phyloP scores from a whole-genome alignment of 1,140 invertebrate species.

The Nephotettix cincticeps region DNA sequence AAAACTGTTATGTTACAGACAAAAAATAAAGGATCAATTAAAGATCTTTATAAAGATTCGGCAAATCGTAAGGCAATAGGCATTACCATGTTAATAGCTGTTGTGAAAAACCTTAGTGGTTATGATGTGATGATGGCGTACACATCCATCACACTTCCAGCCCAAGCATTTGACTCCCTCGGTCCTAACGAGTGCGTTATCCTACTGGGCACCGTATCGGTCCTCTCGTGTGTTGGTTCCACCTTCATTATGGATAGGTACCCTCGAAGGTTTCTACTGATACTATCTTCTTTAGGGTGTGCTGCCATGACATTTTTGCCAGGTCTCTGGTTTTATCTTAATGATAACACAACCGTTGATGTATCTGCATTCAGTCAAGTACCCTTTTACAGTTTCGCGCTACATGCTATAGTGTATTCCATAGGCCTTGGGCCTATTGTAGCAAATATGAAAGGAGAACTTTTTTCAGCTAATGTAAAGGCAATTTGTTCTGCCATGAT shows the following conservation, averaged over 20 bases:
- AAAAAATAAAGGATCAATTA: slow-evolving; percentile 33
- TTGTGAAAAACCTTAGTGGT: slow-evolving; percentile 37
- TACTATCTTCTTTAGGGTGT: slow-evolving; percentile 47
- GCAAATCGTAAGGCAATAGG: slow-evolving; percentile 33
- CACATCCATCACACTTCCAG: slow-evolving; percentile 37
- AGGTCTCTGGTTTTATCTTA: slow-evolving; percentile 33
- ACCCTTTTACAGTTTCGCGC: slow-evolving; percentile 29
- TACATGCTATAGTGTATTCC: slow-evolving; percentile 32
- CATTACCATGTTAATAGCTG: slow-evolving; percentile 35
- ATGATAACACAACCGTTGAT: slow-evolving; percentile 48
- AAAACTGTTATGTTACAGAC: slow-evolving; percentile 33
- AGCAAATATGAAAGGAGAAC: slow-evolving; percentile 34
- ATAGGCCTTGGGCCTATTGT: slow-evolving; percentile 34
- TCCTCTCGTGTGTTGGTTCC: slow-evolving; percentile 35
- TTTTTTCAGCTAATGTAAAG: slow-evolving; percentile 34
- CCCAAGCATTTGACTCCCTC: slow-evolving; percentile 29
- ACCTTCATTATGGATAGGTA: slow-evolving; percentile 46
- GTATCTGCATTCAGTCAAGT: slow-evolving; percentile 20
- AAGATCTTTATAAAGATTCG: slow-evolving; percentile 33
- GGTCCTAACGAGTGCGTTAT: slow-evolving; percentile 33
- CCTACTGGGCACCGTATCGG: slow-evolving; percentile 33
- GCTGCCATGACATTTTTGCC: slow-evolving; percentile 28
- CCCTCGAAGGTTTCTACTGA: slow-evolving; percentile 51
- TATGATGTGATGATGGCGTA: slow-evolving; percentile 39
- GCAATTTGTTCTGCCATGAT: slow-evolving; percentile 31